Base-by-base conservation (phyloP, 2,113 vertebrate species). In the Alexandromys fortis region DNA sequence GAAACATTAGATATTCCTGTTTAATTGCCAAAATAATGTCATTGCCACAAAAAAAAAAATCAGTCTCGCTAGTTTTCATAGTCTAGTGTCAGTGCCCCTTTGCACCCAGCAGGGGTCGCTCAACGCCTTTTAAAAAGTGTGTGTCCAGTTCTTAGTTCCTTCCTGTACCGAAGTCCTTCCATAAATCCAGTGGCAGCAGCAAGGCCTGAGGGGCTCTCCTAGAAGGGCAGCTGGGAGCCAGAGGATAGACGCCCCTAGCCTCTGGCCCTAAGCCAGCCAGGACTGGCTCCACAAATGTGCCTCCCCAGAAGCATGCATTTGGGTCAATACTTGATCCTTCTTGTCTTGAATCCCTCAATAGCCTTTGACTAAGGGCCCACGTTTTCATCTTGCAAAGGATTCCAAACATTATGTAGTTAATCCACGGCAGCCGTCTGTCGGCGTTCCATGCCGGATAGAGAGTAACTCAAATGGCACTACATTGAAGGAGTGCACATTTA, bases 91-190 rank as follows among this genome's bases (percentile, higher is more conserved):
- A 81, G 12, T 92, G 67, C 61, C n/a, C 35, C 0, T 28, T 38
- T 68, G 5, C 65, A 0, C 1, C 97, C 97, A 93, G 92, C 88
- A 97, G 97, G 47, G 88, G 96, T 92, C 70, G 7, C 95, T 7
- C 95, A n/a, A 3, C 86, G 75, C 55, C 96, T 89, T 89, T 92
- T n/a, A 47, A 78, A 97, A 97, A 96, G 88, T 91, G 65, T 86
- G 1, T 0, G 77, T 33, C 3, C 2, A 45, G 67, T 35, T 30
- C 28, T 49, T 63, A 86, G 33, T 42, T 58, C 24, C 45, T 47
- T 67, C 12, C 82, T 17, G 4, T 42, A 4, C 19, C 14, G 6
- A 70, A 61, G 17, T 17, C 70, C 38, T 42, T 72, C 24, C 1
- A 22, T 35, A 63, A 89, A 55, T 70, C 38, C 35, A 24, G 26